Evolutionary conservation across 2,113 vertebrate species (phyloP).

Genomic region (Pogonocichla stellata): DNA sequence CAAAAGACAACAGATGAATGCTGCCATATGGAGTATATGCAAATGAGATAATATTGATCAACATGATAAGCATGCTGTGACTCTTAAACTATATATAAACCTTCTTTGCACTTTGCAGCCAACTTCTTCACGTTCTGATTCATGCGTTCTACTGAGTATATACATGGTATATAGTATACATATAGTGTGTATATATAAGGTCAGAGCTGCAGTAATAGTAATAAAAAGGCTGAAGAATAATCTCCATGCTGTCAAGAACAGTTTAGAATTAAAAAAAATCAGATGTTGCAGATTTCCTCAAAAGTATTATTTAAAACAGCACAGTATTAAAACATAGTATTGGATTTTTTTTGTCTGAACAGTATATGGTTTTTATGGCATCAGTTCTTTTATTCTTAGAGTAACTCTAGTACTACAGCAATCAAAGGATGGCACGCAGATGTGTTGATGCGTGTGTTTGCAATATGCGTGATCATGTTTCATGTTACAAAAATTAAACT

Average conservation of each 20-base stretch:
- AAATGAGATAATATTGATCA: slow-evolving; percentile 66
- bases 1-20: slow-evolving; percentile 53
- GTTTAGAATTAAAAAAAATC: neutral
- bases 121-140: slow-evolving; percentile 7
- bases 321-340: neutral
- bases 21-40: slow-evolving; percentile 62
- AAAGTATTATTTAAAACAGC: neutral
- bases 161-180: neutral
- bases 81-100: slow-evolving; percentile 38
- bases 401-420: neutral
- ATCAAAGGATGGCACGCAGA: neutral
- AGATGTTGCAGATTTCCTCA: neutral
- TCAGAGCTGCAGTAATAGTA: neutral
- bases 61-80: slow-evolving; percentile 58
- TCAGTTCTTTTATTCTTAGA: neutral
- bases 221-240: slow-evolving; percentile 4
- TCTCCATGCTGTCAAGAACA: neutral
- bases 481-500: neutral
- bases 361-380: neutral
- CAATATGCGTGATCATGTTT: neutral
- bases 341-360: neutral
- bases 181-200: neutral
- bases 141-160: neutral
- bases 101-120: slow-evolving; percentile 40
- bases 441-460: neutral